These are phyloP conservation scores for Myotis planiceps DNA, from an alignment of 2,797 vertebrate species.

Conservation along the genomic window DNA sequence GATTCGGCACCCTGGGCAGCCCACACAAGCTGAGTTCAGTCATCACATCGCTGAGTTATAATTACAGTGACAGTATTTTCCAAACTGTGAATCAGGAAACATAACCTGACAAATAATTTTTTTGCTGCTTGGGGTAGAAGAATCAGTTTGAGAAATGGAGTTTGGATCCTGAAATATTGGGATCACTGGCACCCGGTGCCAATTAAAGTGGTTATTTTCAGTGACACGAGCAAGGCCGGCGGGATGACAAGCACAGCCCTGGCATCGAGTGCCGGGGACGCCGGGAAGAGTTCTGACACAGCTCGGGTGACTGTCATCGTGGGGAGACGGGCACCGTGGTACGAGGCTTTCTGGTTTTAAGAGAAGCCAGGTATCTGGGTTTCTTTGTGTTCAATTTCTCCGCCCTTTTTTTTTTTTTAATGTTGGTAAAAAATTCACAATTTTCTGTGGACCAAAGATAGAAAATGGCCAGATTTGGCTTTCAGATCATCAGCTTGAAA, in stretches of 20 bases:
- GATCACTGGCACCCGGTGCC: background rate
- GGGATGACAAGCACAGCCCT: background rate
- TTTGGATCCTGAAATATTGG: background rate
- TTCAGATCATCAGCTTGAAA: background rate
- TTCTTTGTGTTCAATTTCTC: background rate
- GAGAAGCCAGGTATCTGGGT: background rate
- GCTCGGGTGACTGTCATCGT: background rate
- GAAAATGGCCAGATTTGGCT: background rate
- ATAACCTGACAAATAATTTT: background rate
- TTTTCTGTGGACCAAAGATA: background rate
- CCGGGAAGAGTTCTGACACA: background rate
- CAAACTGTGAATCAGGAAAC: conserved; percentile 26
- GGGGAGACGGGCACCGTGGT: background rate
- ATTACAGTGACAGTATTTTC: conserved; percentile 2
- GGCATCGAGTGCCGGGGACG: background rate
- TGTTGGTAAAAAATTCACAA: background rate
- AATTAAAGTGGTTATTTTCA: background rate
- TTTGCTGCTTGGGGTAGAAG: background rate
- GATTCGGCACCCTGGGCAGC: background rate
- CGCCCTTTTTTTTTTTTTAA: background rate
- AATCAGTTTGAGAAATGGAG: background rate
- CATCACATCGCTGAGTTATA: background rate
- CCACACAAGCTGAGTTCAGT: background rate
- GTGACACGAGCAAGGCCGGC: background rate
- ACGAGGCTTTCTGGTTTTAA: background rate